Evolutionary conservation across 2,113 vertebrate genomes (phyloP).

Genomic region (Mobula hypostoma): DNA sequence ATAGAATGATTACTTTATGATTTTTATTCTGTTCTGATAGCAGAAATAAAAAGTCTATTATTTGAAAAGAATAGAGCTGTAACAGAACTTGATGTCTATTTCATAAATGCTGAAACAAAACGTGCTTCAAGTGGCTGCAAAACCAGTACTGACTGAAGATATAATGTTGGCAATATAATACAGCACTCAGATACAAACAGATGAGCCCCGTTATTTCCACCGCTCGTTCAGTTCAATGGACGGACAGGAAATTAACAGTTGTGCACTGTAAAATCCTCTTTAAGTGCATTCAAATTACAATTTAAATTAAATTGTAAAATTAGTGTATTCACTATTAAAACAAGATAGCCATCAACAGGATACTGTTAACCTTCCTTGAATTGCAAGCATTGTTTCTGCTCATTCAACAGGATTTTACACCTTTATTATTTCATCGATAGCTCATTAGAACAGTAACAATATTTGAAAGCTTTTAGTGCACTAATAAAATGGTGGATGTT

Average conservation of each 20-base stretch:
- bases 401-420: background rate
- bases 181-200: background rate
- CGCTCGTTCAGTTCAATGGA: background rate
- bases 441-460: background rate
- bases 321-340: background rate
- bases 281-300: background rate
- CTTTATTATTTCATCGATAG: background rate
- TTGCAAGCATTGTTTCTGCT: background rate
- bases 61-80: background rate
- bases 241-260: slow-evolving; percentile 7
- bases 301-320: background rate
- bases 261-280: background rate
- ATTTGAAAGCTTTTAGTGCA: background rate
- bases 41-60: background rate
- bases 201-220: background rate
- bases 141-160: background rate
- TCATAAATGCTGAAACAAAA: background rate
- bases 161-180: background rate
- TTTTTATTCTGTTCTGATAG: background rate
- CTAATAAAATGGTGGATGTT: background rate
- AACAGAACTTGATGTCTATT: background rate
- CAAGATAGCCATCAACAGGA: background rate
- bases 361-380: background rate
- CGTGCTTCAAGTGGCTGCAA: background rate
- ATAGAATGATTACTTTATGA: background rate